Base-by-base conservation (phyloP, 1,140 invertebrate genomes). In the Drosophila ohnishii region DNA sequence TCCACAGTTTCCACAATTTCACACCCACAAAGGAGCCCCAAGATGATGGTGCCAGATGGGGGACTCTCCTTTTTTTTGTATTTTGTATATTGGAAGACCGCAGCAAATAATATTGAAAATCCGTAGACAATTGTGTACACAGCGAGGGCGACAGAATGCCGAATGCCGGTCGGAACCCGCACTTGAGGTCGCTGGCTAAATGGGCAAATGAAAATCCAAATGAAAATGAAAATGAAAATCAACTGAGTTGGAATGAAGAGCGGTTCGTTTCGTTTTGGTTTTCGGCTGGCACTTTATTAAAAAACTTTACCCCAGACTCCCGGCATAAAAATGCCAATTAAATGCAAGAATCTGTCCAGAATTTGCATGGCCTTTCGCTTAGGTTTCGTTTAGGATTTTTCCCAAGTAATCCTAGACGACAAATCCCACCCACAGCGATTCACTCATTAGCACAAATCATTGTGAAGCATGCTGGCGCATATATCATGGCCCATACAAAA, bases 61-160 rank as follows among this genome's bases (percentile, higher is more conserved):
- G 10, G 19, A 22, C 13, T 16, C 11, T 40, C 11, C 4, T 28
- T 32, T 19, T 44, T 50, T 16, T 32, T 19, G 19, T 19, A 16
- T 72, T 56, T 77, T 77, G 63, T 67, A 77, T 77, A 72, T 72
- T 66, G 69, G 61, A 61, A 67, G 78, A 88, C 84, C 85, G 57
- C 84, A 88, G 63, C 83, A 87, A 83, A 87, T 88, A 88, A 88
- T 88, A 88, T 88, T 84, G 84, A 88, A 88, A 88, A 84, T 78
- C 77, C 84, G 83, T 83, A 87, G 84, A 88, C 80, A 84, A 88
- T 84, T 87, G 84, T 87, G 79, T 87, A 71, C 64, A 81, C 75
- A 67, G 65, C 58, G 42, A 40, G 63, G 75, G 74, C 45, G 72
- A 59, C 61, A 65, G 66, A 75, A 66, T 51, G 59, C 57, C 37